Percentiles rank a stretch among this genome's conserved stretches.
Evolutionary conservation across 1,140 invertebrate genomes (phyloP).

Genomic region (Mylabris phalerata): DNA sequence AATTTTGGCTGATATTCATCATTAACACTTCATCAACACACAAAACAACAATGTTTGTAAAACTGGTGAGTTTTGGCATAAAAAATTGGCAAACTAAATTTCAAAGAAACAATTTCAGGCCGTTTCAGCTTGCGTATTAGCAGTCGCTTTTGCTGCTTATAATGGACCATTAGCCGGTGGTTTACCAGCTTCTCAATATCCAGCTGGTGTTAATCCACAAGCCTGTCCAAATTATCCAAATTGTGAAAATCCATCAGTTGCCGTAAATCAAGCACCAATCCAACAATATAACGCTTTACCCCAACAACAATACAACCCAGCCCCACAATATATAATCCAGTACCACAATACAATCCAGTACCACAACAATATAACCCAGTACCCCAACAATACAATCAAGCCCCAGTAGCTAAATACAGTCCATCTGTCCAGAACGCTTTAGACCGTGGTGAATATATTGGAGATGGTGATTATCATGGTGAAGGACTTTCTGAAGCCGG

Average conservation of each 20-base stretch:
- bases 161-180: conserved; percentile 37
- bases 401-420: conserved; percentile 42
- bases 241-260: conserved; percentile 36
- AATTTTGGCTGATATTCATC: no score
- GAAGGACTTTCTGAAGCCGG: conserved; percentile 44
- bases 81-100: not conserved
- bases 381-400: conserved; percentile 25
- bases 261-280: conserved; percentile 26
- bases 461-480: conserved; percentile 40
- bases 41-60: conserved; percentile 40
- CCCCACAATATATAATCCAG: conserved; percentile 12
- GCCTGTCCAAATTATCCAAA: conserved; percentile 41
- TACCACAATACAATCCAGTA: conserved; percentile 23
- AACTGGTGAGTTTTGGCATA: conserved; percentile 35
- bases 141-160: conserved; percentile 26
- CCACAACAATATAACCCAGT: conserved; percentile 24
- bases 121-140: conserved; percentile 32
- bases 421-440: conserved; percentile 32
- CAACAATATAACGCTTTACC: conserved; percentile 19
- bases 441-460: conserved; percentile 34
- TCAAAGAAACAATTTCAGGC: conserved; percentile 25
- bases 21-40: no score
- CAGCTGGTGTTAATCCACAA: conserved; percentile 38
- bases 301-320: conserved; percentile 18
- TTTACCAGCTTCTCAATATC: conserved; percentile 36